A percentile compares a stretch with the other conserved stretches of the same genome.
Evolutionary conservation across 2,888 invertebrate genomes (phyloP).

Genomic region (Drosophila merina): DNA sequence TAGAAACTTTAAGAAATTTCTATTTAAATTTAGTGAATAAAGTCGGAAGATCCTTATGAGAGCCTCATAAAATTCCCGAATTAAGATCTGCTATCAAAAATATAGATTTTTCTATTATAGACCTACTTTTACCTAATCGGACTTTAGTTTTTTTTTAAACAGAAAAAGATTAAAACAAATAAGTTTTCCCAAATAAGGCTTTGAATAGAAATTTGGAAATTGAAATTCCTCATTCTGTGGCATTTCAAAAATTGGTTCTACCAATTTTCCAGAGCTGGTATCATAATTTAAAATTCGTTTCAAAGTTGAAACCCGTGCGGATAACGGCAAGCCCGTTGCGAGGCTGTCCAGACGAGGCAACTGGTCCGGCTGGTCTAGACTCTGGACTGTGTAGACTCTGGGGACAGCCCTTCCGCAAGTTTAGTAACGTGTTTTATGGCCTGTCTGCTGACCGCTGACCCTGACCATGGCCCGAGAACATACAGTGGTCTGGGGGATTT

Average conservation of each 20-base stretch:
- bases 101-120: too few species aligned
- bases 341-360: not conserved
- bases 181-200: not conserved
- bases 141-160: too few species aligned
- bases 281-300: not conserved
- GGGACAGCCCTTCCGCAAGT: slow-evolving; percentile 28
- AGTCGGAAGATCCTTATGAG: too few species aligned
- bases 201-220: not conserved
- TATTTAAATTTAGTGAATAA: too few species aligned
- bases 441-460: slow-evolving; percentile 40
- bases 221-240: not conserved
- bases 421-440: slow-evolving; percentile 38
- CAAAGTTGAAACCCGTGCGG: not conserved
- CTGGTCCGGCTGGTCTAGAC: not conserved
- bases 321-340: slow-evolving; percentile 1
- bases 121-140: too few species aligned
- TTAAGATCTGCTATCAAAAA: too few species aligned
- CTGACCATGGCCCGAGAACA: slow-evolving; percentile 36
- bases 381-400: not conserved
- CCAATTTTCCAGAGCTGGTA: not conserved
- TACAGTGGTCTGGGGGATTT: slow-evolving; percentile 7
- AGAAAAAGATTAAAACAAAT: too few species aligned
- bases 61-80: too few species aligned
- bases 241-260: not conserved
- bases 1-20: too few species aligned